Percentiles rank a stretch among this genome's conserved stretches.
These are phyloP conservation scores for Cerastis leucographa DNA, from an alignment of 2,888 invertebrate genomes.

Conservation along the genomic window DNA sequence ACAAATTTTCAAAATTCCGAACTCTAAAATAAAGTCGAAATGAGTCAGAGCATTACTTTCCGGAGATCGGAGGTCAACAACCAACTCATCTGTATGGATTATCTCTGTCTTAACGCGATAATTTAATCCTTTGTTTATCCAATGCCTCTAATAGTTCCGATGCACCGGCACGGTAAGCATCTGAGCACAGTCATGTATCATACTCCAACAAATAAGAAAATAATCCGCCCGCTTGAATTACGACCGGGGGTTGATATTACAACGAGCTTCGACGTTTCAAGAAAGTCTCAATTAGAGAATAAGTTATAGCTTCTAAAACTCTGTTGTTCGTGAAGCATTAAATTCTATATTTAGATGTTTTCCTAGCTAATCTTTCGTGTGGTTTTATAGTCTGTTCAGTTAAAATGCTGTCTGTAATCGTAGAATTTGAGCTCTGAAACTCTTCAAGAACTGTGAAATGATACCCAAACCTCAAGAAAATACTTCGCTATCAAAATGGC, in stretches of 20 bases:
- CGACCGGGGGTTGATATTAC: constrained; percentile 76
- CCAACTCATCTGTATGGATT: constrained; percentile 89
- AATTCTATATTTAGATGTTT: constrained; percentile 52
- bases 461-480: constrained; percentile 34
- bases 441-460: constrained; percentile 18
- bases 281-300: constrained; percentile 71
- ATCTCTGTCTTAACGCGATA: constrained; percentile 88
- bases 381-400: constrained; percentile 29
- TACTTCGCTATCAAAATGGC: constrained; percentile 71
- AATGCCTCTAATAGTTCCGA: constrained; percentile 87
- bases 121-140: constrained; percentile 90
- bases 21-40: constrained; percentile 69
- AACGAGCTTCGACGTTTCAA: constrained; percentile 78
- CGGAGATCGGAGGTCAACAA: constrained; percentile 86
- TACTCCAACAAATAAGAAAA: constrained; percentile 85
- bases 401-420: constrained; percentile 24
- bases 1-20: constrained; percentile 55
- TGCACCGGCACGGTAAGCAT: constrained; percentile 83
- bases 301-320: constrained; percentile 73
- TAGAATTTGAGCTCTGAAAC: constrained; percentile 24
- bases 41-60: constrained; percentile 76
- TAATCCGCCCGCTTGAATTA: constrained; percentile 86
- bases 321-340: constrained; percentile 60
- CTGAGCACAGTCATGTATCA: constrained; percentile 86
- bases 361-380: constrained; percentile 41